Evolutionary conservation across 2,888 invertebrate species (phyloP).

Genomic region (Leucoptera coffeella): DNA sequence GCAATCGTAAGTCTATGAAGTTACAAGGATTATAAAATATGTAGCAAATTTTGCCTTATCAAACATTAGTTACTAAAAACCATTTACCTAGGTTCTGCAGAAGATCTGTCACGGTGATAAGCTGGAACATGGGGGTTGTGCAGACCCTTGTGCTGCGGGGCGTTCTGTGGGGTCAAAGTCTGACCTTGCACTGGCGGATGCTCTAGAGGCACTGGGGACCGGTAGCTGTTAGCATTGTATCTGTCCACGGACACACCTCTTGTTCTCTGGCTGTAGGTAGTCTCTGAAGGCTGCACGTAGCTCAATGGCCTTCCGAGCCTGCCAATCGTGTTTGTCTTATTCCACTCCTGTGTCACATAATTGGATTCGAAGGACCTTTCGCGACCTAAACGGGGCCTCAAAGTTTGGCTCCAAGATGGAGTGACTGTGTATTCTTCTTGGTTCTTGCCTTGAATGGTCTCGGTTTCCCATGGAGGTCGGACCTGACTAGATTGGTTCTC

Average conservation of each 20-base stretch:
- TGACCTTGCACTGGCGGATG: constrained; percentile 42
- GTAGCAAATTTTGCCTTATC: too few relatives aligned
- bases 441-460: constrained; percentile 22
- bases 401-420: constrained; percentile 42
- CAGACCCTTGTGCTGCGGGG: constrained; percentile 22
- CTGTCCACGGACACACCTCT: constrained; percentile 42
- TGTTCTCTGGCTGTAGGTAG: constrained; percentile 21
- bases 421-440: constrained; percentile 23
- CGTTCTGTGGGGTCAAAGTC: constrained; percentile 29
- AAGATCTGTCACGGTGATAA: constrained; percentile 37
- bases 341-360: constrained; percentile 32
- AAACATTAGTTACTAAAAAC: too few relatives aligned
- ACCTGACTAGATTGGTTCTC: constrained; percentile 19
- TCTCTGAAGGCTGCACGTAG: constrained; percentile 18
- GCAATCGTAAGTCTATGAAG: too few relatives aligned
- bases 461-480: constrained; percentile 37
- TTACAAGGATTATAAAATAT: too few relatives aligned
- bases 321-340: constrained; percentile 33
- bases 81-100: constrained; percentile 40
- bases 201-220: constrained; percentile 25
- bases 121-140: constrained; percentile 44
- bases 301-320: constrained; percentile 31
- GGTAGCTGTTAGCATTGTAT: constrained; percentile 37
- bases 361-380: constrained; percentile 44
- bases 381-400: constrained; percentile 34